Evolutionary conservation across 2,797 vertebrate species (phyloP), one percentile per base, ranked within the genome.

Genomic region (Aselliscus stoliczkanus): DNA sequence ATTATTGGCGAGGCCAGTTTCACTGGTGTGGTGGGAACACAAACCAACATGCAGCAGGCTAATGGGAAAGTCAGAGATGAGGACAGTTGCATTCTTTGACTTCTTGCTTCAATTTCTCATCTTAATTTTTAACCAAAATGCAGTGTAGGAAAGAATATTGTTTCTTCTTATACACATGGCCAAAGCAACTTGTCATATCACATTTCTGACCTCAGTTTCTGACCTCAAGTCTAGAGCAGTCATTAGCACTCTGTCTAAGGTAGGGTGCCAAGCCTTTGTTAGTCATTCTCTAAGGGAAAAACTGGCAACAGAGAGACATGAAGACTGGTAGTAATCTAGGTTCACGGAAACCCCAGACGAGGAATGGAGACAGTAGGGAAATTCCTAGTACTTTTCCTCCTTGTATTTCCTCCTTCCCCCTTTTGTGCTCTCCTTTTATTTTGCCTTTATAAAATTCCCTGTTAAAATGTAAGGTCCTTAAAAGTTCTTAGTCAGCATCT

Each of bases 401-500:
- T 34, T 39, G 17, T n/a, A 31, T 50, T 83, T 12, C 5, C 39
- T 56, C 37, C 20, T 83, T 88, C 23, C 62, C 14, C 8, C 2
- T 50, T 92, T 77, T 86, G 77, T 69, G 6, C 6, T 72, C 23
- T 70, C 50, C 2, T 50, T 88, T 52, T 60, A 54, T 42, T 27
- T 64, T 91, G 37, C 31, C 50, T 85, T 86, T 72, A 50, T 73
- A 72, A 85, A 97, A 93, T 72, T 58, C 12, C 44, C 23, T n/a
- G 23, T 82, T 96, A 93, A 94, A 94, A 87, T 5, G 25, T 15
- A 84, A 77, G 29, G 14, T 80, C 58, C 88, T 94, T 75, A 54
- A 73, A 93, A 73, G 31, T 31, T 72, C 58, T 84, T 87, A 56
- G 27, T 11, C 47, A 50, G 47, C 47, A 84, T 64, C 52, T 77